A percentile compares a stretch with the other conserved stretches of the same genome.
Evolutionary conservation across 2,797 vertebrate genomes (phyloP).

Genomic region (Ciconia nigra): DNA sequence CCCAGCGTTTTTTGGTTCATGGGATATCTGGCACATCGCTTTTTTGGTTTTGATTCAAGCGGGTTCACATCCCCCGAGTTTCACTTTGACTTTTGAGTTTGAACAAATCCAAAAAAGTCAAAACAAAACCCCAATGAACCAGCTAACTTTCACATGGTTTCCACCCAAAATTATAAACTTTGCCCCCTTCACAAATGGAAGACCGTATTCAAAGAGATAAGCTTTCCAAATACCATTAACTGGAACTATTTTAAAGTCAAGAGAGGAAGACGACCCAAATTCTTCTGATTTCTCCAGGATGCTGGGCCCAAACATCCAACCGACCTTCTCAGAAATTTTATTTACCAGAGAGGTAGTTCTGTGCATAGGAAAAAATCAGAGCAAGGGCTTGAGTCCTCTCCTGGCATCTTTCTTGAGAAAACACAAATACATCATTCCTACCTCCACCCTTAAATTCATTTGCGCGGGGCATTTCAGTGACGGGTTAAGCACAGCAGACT

Average conservation of each 20-base stretch:
- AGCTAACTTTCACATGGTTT: constrained; percentile 47
- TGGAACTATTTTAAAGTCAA: constrained; percentile 8
- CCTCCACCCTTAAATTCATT: not conserved
- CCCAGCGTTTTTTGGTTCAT: constrained; percentile 37
- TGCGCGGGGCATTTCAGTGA: not conserved
- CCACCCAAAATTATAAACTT: constrained; percentile 48
- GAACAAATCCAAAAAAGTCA: constrained; percentile 30
- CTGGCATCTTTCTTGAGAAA: not conserved
- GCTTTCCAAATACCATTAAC: not conserved
- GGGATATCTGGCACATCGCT: constrained; percentile 37
- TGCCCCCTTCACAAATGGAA: constrained; percentile 13
- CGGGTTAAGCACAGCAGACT: not conserved
- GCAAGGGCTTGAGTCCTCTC: not conserved
- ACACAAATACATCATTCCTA: not conserved
- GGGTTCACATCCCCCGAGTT: constrained; percentile 66
- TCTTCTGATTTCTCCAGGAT: constrained; percentile 24
- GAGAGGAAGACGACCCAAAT: not conserved
- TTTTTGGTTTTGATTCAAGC: constrained; percentile 42
- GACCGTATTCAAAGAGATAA: not conserved
- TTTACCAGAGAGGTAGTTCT: not conserved
- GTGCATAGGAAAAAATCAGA: not conserved
- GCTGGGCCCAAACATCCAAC: not conserved
- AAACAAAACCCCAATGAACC: not conserved
- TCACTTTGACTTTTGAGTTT: constrained; percentile 43
- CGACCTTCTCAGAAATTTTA: not conserved